Evolutionary conservation across 1,140 invertebrate genomes (phyloP).

Genomic region (Drosophila repleta): DNA sequence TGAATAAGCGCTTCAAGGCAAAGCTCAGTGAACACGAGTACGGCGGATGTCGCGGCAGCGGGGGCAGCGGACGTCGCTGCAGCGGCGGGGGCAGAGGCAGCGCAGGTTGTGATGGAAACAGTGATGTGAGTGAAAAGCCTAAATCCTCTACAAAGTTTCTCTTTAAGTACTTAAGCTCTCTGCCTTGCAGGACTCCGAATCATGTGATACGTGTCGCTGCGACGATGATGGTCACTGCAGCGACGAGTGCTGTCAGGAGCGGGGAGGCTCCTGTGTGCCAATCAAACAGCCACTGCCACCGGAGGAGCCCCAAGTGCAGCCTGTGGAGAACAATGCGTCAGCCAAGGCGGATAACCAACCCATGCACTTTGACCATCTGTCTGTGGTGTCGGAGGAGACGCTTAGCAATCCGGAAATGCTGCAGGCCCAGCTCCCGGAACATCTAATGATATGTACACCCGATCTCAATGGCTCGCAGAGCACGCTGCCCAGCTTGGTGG

Average conservation of each 20-base stretch:
- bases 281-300: conserved; percentile 56
- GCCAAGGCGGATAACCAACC: conserved; percentile 81
- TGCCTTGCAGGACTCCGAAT: conserved; percentile 71
- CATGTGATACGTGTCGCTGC: conserved; percentile 84
- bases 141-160: background rate
- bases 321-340: conserved; percentile 80
- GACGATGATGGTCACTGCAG: conserved; percentile 80
- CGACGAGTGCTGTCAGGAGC: conserved; percentile 77
- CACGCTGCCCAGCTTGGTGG: conserved; percentile 72
- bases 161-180: background rate
- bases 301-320: conserved; percentile 49
- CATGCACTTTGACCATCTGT: conserved; percentile 90
- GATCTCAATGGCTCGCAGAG: conserved; percentile 72
- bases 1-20: conserved; percentile 87
- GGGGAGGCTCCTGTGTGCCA: conserved; percentile 64
- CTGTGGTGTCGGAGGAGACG: conserved; percentile 90
- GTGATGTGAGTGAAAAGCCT: conserved; percentile 64
- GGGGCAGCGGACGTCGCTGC: conserved; percentile 62
- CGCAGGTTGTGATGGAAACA: conserved; percentile 77
- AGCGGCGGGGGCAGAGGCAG: conserved; percentile 60
- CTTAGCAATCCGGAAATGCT: conserved; percentile 85
- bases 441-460: conserved; percentile 54
- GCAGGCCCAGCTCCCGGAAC: conserved; percentile 57
- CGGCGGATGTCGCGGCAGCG: conserved; percentile 67
- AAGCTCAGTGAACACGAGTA: conserved; percentile 74